Percentiles rank a stretch among this genome's conserved stretches.
Evolutionary conservation across 2,888 invertebrate species (phyloP).

Genomic region (Chymomyza caudatula): DNA sequence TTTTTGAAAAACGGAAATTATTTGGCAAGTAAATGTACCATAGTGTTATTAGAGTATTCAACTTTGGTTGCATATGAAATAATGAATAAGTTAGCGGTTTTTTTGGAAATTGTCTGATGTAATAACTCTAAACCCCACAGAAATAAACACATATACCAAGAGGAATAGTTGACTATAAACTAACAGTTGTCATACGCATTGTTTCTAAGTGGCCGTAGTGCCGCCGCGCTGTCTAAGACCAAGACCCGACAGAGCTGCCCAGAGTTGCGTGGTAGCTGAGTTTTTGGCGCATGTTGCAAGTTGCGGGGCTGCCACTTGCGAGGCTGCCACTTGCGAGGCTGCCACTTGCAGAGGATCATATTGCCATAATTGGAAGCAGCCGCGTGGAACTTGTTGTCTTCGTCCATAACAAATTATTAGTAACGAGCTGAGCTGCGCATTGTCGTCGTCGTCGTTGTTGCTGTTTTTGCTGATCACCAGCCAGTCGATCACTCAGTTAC

Average conservation of each 20-base stretch:
- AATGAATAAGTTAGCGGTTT: constrained; percentile 12
- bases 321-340: neutral
- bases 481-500: constrained; percentile 68
- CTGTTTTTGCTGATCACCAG: neutral
- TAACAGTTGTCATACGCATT: neutral
- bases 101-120: neutral
- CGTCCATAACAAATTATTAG: constrained; percentile 57
- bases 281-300: constrained; percentile 67
- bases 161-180: neutral
- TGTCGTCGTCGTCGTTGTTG: neutral
- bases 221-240: constrained; percentile 26
- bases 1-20: too few relatives aligned
- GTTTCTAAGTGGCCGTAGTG: neutral
- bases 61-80: neutral
- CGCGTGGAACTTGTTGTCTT: constrained; percentile 68
- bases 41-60: neutral
- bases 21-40: too few relatives aligned
- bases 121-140: neutral
- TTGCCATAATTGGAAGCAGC: constrained; percentile 74
- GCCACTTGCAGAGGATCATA: constrained; percentile 44
- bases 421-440: constrained; percentile 3
- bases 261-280: constrained; percentile 43
- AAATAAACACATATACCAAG: neutral
- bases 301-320: neutral
- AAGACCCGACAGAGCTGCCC: constrained; percentile 30